Evolutionary conservation across 2,888 invertebrate species (phyloP), one percentile per base, ranked within the genome.

Genomic region (Isoperla grammatica): DNA sequence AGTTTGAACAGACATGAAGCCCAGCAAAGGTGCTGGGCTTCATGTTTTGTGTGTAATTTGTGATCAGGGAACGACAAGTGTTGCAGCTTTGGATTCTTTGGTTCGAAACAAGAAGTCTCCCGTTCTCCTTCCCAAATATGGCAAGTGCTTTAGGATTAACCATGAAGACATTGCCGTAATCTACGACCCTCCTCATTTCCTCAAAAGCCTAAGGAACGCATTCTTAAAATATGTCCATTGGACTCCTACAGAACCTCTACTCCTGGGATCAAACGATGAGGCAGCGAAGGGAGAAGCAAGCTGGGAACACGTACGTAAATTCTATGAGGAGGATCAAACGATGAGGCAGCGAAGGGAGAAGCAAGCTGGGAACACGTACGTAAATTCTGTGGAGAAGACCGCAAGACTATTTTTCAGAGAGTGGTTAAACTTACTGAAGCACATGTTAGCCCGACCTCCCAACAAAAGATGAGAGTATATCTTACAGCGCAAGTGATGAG

Each of bases 181-280:
- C 17, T 61, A 54, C 29, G 61, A 61, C 37, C 49, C 59, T 22
- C 59, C 56, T 9, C 56, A 59, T 9, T 20, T 61, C 12, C 15
- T 61, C 13, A 59, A 54, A 46, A 37, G n/a, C 11, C 35, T 58
- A 15, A 12, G 59, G 3, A 58, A 61, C 19, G 42, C 20, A 29
- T 61, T 61, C 5, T 9, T 17, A 20, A 46, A 46, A 12, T 46
- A 46, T 19, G 46, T 46, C 5, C 6, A 11, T 6, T 46, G 46
- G 46, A 46, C 15, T 5, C 46, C 15, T n/a, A 46, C n/a, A n/a
- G n/a, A n/a, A n/a, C n/a, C n/a, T n/a, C n/a, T n/a, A n/a, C n/a
- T n/a, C n/a, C n/a, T n/a, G n/a, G n/a, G n/a, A n/a, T n/a, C n/a
- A n/a, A 3, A 3, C 3, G 17, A 5, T 12, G 19, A 46, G 2